Percentiles rank a stretch among this genome's conserved stretches.
phyloP scores from a whole-genome alignment of 2,888 invertebrate genomes.

The Caenorhabditis doughertyi region DNA sequence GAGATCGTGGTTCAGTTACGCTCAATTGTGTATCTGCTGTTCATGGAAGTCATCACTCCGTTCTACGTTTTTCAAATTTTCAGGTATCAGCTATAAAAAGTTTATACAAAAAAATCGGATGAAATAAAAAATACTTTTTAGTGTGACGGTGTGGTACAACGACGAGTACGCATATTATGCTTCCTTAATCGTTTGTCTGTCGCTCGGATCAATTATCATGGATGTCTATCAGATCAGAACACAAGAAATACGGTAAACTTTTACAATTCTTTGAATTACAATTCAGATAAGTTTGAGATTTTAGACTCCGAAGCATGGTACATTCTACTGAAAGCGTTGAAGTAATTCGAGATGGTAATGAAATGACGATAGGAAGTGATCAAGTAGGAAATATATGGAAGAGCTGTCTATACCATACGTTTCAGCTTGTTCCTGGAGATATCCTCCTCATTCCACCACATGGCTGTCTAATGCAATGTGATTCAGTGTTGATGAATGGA shows the following conservation, averaged over 20 bases:
- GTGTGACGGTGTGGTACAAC: conserved; percentile 88
- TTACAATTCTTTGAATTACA: neutral
- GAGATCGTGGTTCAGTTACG: conserved; percentile 84
- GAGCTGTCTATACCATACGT: too few species aligned
- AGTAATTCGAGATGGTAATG: conserved; percentile 84
- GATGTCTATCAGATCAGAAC: conserved; percentile 84
- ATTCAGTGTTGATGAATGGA: conserved; percentile 91
- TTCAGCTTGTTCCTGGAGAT: conserved; percentile 87
- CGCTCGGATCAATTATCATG: conserved; percentile 87
- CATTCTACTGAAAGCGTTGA: conserved; percentile 88
- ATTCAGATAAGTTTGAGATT: neutral
- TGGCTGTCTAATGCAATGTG: conserved; percentile 88
- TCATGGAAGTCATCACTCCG: conserved; percentile 85
- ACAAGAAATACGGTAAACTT: conserved; percentile 88
- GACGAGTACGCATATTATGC: conserved; percentile 93
- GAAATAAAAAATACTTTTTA: conserved; percentile 43
- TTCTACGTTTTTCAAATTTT: conserved; percentile 85
- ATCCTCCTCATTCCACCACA: conserved; percentile 87
- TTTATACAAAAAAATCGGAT: neutral
- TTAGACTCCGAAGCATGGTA: conserved; percentile 86
- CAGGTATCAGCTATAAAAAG: too few species aligned
- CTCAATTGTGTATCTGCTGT: conserved; percentile 84
- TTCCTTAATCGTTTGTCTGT: conserved; percentile 90
- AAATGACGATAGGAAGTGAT: conserved; percentile 62
- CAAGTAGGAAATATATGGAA: conserved; percentile 48